phyloP scores from a whole-genome alignment of 53 echinoderm and acorn worm species.

The Holothuria scabra region DNA sequence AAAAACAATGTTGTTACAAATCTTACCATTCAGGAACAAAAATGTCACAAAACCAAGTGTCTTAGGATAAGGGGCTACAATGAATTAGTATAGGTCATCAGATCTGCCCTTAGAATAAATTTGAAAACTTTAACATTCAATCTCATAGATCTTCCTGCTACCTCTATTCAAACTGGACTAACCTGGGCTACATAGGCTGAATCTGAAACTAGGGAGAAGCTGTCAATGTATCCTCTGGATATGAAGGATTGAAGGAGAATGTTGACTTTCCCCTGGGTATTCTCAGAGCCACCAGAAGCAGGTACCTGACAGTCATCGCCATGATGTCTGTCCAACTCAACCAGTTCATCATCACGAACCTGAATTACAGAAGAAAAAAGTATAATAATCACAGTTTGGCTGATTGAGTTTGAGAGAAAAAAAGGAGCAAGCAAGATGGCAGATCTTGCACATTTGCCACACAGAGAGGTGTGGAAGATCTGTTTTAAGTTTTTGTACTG shows the following conservation, averaged over 20 bases:
- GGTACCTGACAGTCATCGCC: conserved; percentile 78
- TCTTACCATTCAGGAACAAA: too few species aligned
- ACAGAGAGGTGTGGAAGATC: too few species aligned
- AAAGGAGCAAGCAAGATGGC: not conserved
- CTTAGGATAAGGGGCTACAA: too few species aligned
- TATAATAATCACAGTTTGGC: not conserved
- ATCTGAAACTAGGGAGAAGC: conserved; percentile 94
- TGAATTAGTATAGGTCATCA: too few species aligned
- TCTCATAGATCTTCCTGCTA: too few species aligned
- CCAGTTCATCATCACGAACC: conserved; percentile 95
- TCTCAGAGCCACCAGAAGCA: conserved; percentile 90
- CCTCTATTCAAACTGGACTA: not conserved
- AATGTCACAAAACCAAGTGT: too few species aligned
- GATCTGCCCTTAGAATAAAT: too few species aligned
- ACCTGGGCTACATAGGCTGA: conserved; percentile 95
- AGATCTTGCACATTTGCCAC: too few species aligned
- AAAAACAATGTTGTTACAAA: too few species aligned
- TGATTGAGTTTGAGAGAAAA: not conserved
- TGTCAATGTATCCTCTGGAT: conserved; percentile 78
- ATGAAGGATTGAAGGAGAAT: conserved; percentile 87
- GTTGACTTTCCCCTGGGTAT: conserved; percentile 92
- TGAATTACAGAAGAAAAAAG: not conserved
- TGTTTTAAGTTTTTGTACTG: too few species aligned
- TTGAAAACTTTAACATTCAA: too few species aligned
- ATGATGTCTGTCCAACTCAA: conserved; percentile 80